phyloP scores from a whole-genome alignment of 2,797 vertebrate species.

The Acipenser transmontanus region DNA sequence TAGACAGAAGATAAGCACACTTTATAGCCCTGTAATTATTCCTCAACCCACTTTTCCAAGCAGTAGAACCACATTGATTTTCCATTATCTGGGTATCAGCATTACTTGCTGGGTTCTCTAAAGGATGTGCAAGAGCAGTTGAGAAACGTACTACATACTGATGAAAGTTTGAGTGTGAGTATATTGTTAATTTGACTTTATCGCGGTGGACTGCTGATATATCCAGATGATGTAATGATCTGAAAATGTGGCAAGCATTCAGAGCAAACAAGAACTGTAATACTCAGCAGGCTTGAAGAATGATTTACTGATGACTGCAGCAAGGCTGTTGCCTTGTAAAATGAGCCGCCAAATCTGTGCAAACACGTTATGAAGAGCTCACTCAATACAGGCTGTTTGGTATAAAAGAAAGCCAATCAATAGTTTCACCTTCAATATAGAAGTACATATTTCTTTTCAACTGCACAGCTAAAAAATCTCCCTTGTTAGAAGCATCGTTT shows the following conservation, averaged over 20 bases:
- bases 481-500: too few species aligned
- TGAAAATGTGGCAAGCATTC: too few species aligned
- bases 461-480: too few species aligned
- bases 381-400: background rate
- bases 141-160: background rate
- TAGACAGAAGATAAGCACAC: conserved; percentile 1
- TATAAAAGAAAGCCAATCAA: background rate
- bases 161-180: background rate
- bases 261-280: too few species aligned
- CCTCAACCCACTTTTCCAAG: conserved; percentile 51
- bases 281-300: background rate
- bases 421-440: background rate
- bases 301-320: background rate
- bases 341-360: background rate
- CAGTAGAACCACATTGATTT: conserved; percentile 62
- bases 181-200: background rate
- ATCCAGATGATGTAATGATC: background rate
- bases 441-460: background rate
- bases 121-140: background rate
- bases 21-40: conserved; percentile 50
- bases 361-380: conserved; percentile 6
- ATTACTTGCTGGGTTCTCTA: background rate
- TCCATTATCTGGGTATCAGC: conserved; percentile 40
- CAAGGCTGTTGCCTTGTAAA: background rate
- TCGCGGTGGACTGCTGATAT: background rate